Conservation (phyloP, 1,140 invertebrate species). For the Papilio machaon region DNA sequence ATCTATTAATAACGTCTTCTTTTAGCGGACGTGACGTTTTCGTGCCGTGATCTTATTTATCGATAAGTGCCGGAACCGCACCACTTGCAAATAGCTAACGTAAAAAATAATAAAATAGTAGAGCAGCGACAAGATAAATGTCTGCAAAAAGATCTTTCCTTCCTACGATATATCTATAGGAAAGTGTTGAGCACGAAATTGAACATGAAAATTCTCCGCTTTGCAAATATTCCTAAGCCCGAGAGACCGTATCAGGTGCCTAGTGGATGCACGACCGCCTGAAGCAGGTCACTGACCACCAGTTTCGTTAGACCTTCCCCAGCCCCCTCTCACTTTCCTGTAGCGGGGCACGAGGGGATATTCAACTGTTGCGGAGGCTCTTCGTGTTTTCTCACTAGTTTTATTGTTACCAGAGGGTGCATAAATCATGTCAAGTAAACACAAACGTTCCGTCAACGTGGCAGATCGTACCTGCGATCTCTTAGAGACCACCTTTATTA, state of each 20-base stretch:
- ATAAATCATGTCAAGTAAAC: conserved; percentile 74
- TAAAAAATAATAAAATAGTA: conserved; percentile 2
- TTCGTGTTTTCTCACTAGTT: conserved; percentile 52
- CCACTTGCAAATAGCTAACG: conserved; percentile 35
- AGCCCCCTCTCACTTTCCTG: conserved; percentile 43
- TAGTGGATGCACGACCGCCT: conserved; percentile 68
- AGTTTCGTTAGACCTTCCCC: conserved; percentile 51
- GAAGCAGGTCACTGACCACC: conserved; percentile 55
- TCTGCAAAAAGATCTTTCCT: conserved; percentile 8
- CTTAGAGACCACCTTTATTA: conserved; percentile 61
- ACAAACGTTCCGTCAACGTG: conserved; percentile 70
- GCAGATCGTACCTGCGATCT: conserved; percentile 61
- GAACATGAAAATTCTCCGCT: conserved; percentile 59
- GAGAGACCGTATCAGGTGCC: conserved; percentile 65
- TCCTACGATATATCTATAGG: conserved; percentile 3
- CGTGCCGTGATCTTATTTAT: conserved; percentile 56
- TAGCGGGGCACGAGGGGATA: conserved; percentile 38
- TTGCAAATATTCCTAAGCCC: conserved; percentile 63
- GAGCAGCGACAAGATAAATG: conserved; percentile 4
- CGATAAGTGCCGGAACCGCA: conserved; percentile 59
- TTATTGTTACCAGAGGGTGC: conserved; percentile 62
- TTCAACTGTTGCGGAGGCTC: conserved; percentile 49
- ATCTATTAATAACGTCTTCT: conserved; percentile 80
- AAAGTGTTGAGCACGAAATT: conserved; percentile 46
- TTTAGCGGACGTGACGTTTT: conserved; percentile 68